A percentile compares a stretch with the other conserved stretches of the same genome.
Conservation (phyloP, 2,113 vertebrate species). For the Macquaria ambigua region DNA sequence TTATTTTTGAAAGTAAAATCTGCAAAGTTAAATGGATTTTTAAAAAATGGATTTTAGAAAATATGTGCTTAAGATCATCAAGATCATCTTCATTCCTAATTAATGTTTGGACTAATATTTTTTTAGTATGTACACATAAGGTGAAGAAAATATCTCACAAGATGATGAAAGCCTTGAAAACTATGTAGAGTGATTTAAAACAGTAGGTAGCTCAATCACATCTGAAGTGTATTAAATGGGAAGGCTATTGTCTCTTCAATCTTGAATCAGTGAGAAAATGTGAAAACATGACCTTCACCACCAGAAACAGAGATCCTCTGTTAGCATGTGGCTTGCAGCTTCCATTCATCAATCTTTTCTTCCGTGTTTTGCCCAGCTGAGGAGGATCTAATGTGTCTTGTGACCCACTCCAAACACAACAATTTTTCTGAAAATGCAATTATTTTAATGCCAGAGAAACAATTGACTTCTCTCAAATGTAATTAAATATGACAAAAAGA, state of each 20-base stretch:
- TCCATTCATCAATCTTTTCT: constrained; percentile 19
- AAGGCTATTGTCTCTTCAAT: neutral
- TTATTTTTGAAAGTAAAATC: too few species aligned
- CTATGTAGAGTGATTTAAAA: neutral
- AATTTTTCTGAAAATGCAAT: constrained; percentile 61
- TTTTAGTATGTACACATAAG: neutral
- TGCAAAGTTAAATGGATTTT: neutral
- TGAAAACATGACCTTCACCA: constrained; percentile 14
- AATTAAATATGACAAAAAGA: constrained; percentile 80
- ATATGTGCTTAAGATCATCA: neutral
- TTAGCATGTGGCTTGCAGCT: neutral
- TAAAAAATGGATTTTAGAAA: too few species aligned
- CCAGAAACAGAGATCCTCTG: neutral
- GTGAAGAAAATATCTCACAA: neutral
- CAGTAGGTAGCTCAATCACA: neutral
- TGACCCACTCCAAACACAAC: constrained; percentile 19
- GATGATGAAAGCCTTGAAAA: neutral
- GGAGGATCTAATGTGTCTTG: constrained; percentile 1
- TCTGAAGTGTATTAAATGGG: neutral
- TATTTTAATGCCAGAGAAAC: constrained; percentile 64
- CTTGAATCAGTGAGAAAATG: neutral
- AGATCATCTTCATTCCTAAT: neutral
- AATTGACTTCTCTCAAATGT: constrained; percentile 66
- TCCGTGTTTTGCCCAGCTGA: constrained; percentile 15
- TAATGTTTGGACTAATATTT: neutral